These are phyloP conservation scores for Neelides folsomi DNA, from an alignment of 2,888 invertebrate species.

Conservation along the genomic window DNA sequence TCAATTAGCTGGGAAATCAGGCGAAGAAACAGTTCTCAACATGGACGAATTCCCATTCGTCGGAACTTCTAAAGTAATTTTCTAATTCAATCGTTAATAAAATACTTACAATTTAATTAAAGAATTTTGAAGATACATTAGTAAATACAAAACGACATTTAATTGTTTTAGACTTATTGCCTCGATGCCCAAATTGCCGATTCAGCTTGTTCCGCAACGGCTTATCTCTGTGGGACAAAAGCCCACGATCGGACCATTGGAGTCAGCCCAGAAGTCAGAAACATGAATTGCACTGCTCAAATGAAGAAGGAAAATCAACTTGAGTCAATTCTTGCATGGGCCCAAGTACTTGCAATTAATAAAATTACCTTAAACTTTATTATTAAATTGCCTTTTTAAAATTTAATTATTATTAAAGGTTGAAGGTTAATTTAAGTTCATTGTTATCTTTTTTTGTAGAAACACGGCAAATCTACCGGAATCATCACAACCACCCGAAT, in stretches of 20 bases:
- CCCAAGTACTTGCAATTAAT: conserved; percentile 8
- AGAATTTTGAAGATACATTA: too few relatives aligned
- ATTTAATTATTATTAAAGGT: too few relatives aligned
- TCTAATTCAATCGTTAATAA: neutral
- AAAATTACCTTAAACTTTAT: too few relatives aligned
- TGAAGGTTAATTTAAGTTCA: too few relatives aligned
- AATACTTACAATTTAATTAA: too few relatives aligned
- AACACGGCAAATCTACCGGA: conserved; percentile 60
- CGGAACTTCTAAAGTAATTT: conserved; percentile 15
- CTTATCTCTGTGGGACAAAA: conserved; percentile 39
- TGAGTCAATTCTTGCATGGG: conserved; percentile 19
- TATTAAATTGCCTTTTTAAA: too few relatives aligned
- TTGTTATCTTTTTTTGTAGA: too few relatives aligned
- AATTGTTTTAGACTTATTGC: conserved; percentile 20
- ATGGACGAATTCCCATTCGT: conserved; percentile 14
- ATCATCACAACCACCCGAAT: conserved; percentile 66
- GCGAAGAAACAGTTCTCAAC: conserved; percentile 27
- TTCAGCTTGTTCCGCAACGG: conserved; percentile 31
- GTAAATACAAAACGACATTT: neutral
- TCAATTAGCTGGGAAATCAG: conserved; percentile 36
- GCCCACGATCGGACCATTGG: conserved; percentile 37
- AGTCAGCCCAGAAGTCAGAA: conserved; percentile 35
- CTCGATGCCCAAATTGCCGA: conserved; percentile 22
- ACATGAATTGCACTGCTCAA: conserved; percentile 18
- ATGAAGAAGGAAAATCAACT: conserved; percentile 15